Base-by-base conservation (phyloP, 2,797 vertebrate genomes). In the Pagetopsis macropterus region DNA sequence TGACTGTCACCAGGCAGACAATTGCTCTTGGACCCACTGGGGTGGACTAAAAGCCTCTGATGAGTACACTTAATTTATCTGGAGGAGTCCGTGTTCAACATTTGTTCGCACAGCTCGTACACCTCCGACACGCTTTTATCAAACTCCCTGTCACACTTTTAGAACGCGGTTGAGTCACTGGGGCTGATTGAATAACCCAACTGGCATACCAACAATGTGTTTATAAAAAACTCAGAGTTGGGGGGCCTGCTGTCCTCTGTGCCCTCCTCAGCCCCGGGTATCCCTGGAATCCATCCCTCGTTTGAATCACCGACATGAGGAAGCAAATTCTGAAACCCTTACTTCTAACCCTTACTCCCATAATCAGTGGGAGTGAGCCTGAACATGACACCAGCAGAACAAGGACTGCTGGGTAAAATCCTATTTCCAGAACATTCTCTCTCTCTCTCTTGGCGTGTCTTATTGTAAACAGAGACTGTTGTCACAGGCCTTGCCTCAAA, bases 111-210 rank as follows among this genome's bases (percentile, higher is more conserved):
- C 31, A 0, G 51, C 58, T 66, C 40, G 21, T 64, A 59, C 33
- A 66, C 27, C 45, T 66, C 46, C n/a, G 21, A 54, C 81, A 71
- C 14, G 68, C 62, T 50, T 21, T 40, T 33, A 51, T 61, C 76
- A 63, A 73, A 12, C 45, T 60, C 62, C 21, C 21, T 37, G 73
- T 51, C 68, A 75, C 74, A 72, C 84, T 87, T 93, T 90, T 89
- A 89, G 88, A 92, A 81, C 4, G 67, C 9, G 50, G 80, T 78
- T 51, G 72, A 79, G 83, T 86, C 90, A 75, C 68, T 19, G 71
- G 4, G 63, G 67, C 87, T 88, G 91, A 93, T 65, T 86, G 88
- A 91, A 85, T 83, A 84, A 92, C 89, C 92, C 90, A 91, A 84
- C 91, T 93, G 91, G 87, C 91, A 91, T 92, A 87, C 83, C 90